phyloP scores from a whole-genome alignment of 92 coral and sea anemone genomes.

The Meandrina meandrites region DNA sequence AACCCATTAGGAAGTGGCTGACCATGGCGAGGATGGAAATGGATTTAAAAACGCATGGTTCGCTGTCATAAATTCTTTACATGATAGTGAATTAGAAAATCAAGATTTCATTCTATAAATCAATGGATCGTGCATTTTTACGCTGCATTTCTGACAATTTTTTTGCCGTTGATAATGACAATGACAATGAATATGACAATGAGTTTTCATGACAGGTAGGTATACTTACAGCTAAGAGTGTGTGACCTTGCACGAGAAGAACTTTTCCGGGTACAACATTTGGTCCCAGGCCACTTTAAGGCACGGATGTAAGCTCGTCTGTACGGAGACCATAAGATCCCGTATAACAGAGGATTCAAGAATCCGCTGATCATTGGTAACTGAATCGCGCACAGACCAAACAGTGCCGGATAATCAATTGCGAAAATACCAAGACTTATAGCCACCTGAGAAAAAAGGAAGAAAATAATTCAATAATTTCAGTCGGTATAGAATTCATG shows the following conservation, averaged over 20 bases:
- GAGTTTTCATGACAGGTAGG: too few relatives aligned
- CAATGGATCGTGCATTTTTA: background rate
- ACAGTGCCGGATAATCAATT: conserved; percentile 63
- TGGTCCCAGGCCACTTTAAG: conserved; percentile 29
- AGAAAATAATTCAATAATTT: background rate
- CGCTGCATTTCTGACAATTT: background rate
- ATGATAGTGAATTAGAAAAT: too few relatives aligned
- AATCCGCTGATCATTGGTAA: conserved; percentile 84
- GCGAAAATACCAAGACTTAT: conserved; percentile 62
- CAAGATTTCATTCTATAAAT: too few relatives aligned
- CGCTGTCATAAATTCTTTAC: too few relatives aligned
- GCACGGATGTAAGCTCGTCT: conserved; percentile 80
- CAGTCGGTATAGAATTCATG: background rate
- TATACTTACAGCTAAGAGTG: conserved; percentile 44
- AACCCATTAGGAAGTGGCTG: too few relatives aligned
- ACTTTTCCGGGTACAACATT: conserved; percentile 28
- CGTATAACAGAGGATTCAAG: conserved; percentile 80
- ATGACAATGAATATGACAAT: background rate
- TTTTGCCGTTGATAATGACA: too few relatives aligned
- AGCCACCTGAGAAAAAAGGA: conserved; percentile 53
- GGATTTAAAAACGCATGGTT: too few relatives aligned
- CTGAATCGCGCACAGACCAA: conserved; percentile 69
- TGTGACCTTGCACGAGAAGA: conserved; percentile 52
- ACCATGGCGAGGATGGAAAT: too few relatives aligned
- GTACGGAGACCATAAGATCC: conserved; percentile 85